Base-by-base conservation (phyloP, 2,797 vertebrate genomes). In the Erithacus rubecula region DNA sequence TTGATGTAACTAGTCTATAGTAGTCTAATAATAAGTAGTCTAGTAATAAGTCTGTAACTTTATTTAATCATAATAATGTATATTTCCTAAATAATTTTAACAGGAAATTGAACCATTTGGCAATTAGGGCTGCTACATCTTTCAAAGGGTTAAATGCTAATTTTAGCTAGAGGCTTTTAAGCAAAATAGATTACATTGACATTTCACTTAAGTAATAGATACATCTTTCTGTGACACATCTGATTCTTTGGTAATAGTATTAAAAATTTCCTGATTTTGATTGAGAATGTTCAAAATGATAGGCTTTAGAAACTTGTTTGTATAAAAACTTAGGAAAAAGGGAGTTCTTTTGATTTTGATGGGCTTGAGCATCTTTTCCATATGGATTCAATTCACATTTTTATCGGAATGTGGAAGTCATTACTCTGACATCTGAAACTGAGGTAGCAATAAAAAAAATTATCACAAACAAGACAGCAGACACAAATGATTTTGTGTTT, bases 401-500 rank as follows among this genome's bases (percentile, higher is more conserved):
- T 97, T 98, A 98, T 98, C 96, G 69, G 97, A 98, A 98, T 98
- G 95, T 98, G 98, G 98, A 98, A 98, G 97, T 98, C 97, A 98
- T 98, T 98, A 98, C 88, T 96, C 75, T 96, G 97, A 97, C 98
- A 98, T 98, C 97, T 98, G 98, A 98, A 98, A 98, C 98, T 97
- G 97, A 98, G 97, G 98, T 98, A 98, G 97, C 98, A 97, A 97
- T 98, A 98, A 98, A 98, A 96, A 96, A 98, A 98, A 98, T 98
- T 98, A 98, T 98, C 98, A 97, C 98, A 98, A 98, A 97, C 97
- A 97, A 97, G 97, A 98, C 95, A 98, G 97, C 97, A 97, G 98
- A 97, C 97, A 97, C 97, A 98, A 97, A 98, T 98, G 98, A 98
- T 98, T 98, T 97, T 97, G 97, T 98, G 97, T 98, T 98, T 98